Evolutionary conservation across 2,797 vertebrate genomes (phyloP), one percentile per base, ranked within the genome.

Genomic region (Choloepus didactylus): DNA sequence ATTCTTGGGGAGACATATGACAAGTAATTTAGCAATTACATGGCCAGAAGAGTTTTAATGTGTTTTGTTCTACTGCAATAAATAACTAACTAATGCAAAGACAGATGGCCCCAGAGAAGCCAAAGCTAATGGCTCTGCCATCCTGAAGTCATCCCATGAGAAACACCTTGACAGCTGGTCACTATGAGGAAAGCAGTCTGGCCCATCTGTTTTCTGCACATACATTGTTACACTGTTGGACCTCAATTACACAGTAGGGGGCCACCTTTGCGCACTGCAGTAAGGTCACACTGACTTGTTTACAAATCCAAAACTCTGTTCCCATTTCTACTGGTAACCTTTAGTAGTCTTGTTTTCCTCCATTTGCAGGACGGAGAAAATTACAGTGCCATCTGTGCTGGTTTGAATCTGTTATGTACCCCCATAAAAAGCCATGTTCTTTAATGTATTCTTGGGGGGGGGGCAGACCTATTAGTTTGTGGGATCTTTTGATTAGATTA

Each of bases 21-120:
- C 56, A 82, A 96, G 56, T 64, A 89, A 92, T 85, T 95, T 85
- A 77, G 38, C 84, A 96, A 93, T 96, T 73, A 75, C 4, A 35
- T 29, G 49, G 60, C 66, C 41, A 62, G 27, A 91, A 41, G 27
- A 94, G 9, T 77, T 69, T 60, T 35, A 59, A 27, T 49, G 38
- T 35, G 73, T 95, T 90, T 87, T 76, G 15, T 59, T 89, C 54
- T 77, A 16, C 35, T n/a, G 29, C 94, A 92, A 93, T 93, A 85
- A 80, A 51, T 70, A 87, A 38, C 11, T 46, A 89, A 87, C 51
- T 72, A 82, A 80, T 11, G 23, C 73, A 59, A 90, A 79, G 51
- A 89, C 62, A 94, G 81, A 77, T 81, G 81, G 38, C 75, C 25
- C 38, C 84, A 86, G 56, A 91, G 81, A 96, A 93, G 67, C 56